Evolutionary conservation across 2,113 vertebrate genomes (phyloP), one percentile per base, ranked within the genome.

Genomic region (Ctenodactylus gundi): DNA sequence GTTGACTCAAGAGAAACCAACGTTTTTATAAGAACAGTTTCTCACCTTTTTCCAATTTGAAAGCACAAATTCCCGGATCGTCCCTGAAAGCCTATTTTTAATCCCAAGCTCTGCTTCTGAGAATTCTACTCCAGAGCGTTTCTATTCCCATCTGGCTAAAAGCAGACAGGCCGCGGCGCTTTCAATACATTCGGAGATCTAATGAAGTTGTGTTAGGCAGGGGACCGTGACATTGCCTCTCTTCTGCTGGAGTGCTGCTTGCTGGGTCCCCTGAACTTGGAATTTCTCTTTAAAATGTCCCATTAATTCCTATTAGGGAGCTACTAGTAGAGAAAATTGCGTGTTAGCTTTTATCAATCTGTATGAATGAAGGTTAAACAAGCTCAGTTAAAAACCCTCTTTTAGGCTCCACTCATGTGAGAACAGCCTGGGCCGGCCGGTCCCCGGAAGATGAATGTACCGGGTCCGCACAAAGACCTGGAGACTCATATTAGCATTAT

Each of bases 401-500:
- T 98, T 98, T 98, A 97, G 97, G 97, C 94, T 97, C 97, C 97
- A 97, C 96, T 99, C 98, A 98, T 97, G 98, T 98, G 98, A 97
- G 98, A 98, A 98, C 97, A 98, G 97, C 93, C 76, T 96, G 95
- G 95, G 95, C 93, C 97, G 95, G 97, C 97, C 98, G 98, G 98
- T 98, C 98, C 97, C 98, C 96, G 60, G 92, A 98, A 98, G 98
- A 98, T 98, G 97, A 99, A 98, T 99, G 98, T 97, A 98, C 98
- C 98, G 96, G 97, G 98, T 96, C 98, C 97, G 96, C 97, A 97
- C 97, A 98, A 97, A 98, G 98, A 97, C 97, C 97, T 62, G 95
- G 98, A 97, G 98, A 98, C 98, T 98, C 98, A 98, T 98, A 99
- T 99, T 99, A 99, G 98, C 98, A 99, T 99, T 99, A 99, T 99